phyloP scores from a whole-genome alignment of 2,888 invertebrate species.

The Apamea crenata region DNA sequence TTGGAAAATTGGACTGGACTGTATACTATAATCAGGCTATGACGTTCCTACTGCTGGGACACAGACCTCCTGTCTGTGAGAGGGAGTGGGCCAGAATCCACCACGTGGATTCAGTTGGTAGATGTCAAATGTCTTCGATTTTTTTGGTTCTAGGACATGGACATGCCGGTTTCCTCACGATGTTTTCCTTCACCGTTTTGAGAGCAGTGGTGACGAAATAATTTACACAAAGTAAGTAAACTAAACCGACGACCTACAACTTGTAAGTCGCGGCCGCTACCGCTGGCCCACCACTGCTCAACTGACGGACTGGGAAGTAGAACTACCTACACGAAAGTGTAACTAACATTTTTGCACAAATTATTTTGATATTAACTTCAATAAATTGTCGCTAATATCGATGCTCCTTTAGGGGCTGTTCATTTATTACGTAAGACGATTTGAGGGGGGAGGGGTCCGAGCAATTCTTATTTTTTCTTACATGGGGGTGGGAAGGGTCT shows the following conservation, averaged over 20 bases:
- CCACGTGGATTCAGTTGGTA: background rate
- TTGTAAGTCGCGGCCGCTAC: background rate
- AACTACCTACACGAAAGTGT: background rate
- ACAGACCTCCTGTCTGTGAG: background rate
- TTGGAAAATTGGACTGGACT: background rate
- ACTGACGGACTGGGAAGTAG: background rate
- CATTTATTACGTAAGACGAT: no score
- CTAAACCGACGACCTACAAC: background rate
- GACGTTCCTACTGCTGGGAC: background rate
- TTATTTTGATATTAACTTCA: background rate
- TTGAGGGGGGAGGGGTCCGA: no score
- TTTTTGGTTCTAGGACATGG: background rate
- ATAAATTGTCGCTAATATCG: no score
- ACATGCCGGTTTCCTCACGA: background rate
- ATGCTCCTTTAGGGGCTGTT: no score
- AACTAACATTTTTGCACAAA: background rate
- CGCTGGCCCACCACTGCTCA: background rate
- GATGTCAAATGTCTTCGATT: background rate
- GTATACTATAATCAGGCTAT: background rate
- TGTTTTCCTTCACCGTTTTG: background rate
- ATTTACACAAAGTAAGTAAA: background rate
- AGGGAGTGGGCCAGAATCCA: background rate
- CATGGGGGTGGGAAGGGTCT: no score
- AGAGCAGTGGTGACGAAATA: background rate
- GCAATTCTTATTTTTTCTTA: no score